phyloP scores from a whole-genome alignment of 2,888 invertebrate species.

The Anagyrus pseudococci region DNA sequence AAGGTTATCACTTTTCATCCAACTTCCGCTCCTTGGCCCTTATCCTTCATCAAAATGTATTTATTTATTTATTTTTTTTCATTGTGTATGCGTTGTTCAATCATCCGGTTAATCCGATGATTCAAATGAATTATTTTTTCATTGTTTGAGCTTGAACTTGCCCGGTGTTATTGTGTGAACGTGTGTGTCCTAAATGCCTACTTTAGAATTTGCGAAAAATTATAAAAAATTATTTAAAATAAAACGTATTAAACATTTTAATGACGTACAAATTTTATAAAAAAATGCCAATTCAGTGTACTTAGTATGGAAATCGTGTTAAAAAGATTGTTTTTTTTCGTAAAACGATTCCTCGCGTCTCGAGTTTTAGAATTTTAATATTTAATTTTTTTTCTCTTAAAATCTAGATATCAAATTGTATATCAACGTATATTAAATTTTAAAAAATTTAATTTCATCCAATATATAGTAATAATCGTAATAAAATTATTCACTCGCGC shows the following conservation, averaged over 20 bases:
- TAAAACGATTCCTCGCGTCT: constrained; percentile 6
- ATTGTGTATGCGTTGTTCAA: too few species aligned
- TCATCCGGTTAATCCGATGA: background rate
- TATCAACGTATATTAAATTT: background rate
- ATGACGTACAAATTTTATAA: constrained; percentile 7
- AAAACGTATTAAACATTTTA: background rate
- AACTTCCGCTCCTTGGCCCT: background rate
- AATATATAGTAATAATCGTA: background rate
- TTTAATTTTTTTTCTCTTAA: background rate
- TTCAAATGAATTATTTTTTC: too few species aligned
- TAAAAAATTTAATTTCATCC: background rate
- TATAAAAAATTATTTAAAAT: constrained; percentile 8
- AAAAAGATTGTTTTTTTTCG: constrained; percentile 18
- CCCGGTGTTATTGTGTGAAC: background rate
- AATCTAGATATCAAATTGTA: background rate
- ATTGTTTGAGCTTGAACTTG: too few species aligned
- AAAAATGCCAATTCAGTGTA: constrained; percentile 26
- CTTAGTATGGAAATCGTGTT: background rate
- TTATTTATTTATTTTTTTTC: background rate
- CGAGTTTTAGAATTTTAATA: background rate
- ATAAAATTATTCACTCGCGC: background rate
- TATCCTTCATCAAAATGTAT: too few species aligned
- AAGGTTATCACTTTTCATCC: constrained; percentile 13
- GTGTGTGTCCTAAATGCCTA: constrained; percentile 16
- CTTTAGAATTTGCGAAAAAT: constrained; percentile 32